phyloP scores from a whole-genome alignment of 2,113 vertebrate species.

The Podilymbus podiceps region DNA sequence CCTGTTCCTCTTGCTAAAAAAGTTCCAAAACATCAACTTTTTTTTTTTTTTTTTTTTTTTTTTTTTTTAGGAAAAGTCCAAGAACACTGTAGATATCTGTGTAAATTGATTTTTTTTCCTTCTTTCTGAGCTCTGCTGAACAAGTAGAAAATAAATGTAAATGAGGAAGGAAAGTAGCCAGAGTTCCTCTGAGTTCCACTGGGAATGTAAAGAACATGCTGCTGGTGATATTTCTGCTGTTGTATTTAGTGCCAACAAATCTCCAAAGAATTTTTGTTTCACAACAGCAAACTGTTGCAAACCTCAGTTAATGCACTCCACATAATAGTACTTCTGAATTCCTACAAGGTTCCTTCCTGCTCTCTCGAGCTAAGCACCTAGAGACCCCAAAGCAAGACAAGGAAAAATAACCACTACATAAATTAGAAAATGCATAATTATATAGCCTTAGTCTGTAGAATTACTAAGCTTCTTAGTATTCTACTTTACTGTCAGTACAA shows the following conservation, averaged over 20 bases:
- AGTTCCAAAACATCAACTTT: background rate
- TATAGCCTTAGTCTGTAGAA: background rate
- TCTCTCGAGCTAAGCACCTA: background rate
- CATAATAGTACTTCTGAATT: background rate
- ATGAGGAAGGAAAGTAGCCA: background rate
- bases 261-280: background rate
- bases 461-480: slow-evolving; percentile 6
- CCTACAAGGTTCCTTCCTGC: background rate
- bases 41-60: background rate
- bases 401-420: background rate
- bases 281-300: slow-evolving; percentile 10
- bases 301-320: background rate
- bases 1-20: background rate
- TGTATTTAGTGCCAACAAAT: slow-evolving; percentile 22
- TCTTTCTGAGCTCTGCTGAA: background rate
- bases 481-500: background rate
- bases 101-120: background rate
- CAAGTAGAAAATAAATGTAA: slow-evolving; percentile 45
- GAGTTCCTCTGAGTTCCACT: background rate
- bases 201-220: background rate
- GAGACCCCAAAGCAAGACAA: background rate
- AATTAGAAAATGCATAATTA: background rate
- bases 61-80: background rate
- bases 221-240: slow-evolving; percentile 19
- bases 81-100: background rate